These are phyloP conservation scores for Mobula hypostoma DNA, from an alignment of 2,113 vertebrate genomes.

Conservation along the genomic window DNA sequence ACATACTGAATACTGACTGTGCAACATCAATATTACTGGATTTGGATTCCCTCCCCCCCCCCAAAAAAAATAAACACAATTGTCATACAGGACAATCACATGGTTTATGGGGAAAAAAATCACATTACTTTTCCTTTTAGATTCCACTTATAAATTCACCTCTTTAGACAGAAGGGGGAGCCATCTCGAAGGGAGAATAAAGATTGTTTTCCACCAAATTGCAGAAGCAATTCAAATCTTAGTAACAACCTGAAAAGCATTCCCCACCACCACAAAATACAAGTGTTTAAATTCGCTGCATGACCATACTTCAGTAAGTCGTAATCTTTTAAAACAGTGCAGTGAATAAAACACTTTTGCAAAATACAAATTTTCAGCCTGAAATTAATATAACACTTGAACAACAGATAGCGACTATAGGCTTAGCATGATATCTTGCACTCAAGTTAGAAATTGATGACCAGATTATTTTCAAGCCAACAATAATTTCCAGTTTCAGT, in stretches of 20 bases:
- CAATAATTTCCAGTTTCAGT: neutral
- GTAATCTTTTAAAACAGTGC: neutral
- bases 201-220: neutral
- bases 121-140: neutral
- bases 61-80: neutral
- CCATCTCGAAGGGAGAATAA: neutral
- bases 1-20: neutral
- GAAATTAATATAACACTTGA: neutral
- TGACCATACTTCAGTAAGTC: neutral
- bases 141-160: neutral
- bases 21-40: neutral
- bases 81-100: neutral
- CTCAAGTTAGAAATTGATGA: neutral
- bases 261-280: neutral
- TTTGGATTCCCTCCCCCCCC: neutral
- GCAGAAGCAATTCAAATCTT: neutral
- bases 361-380: too few relatives aligned
- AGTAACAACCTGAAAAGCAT: neutral
- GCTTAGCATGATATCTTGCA: neutral
- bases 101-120: too few relatives aligned
- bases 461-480: neutral
- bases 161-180: slow-evolving; percentile 2
- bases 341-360: neutral
- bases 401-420: neutral
- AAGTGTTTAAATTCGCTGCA: neutral